Conservation (phyloP, 1,140 invertebrate species). For the Kradibia gibbosae region DNA sequence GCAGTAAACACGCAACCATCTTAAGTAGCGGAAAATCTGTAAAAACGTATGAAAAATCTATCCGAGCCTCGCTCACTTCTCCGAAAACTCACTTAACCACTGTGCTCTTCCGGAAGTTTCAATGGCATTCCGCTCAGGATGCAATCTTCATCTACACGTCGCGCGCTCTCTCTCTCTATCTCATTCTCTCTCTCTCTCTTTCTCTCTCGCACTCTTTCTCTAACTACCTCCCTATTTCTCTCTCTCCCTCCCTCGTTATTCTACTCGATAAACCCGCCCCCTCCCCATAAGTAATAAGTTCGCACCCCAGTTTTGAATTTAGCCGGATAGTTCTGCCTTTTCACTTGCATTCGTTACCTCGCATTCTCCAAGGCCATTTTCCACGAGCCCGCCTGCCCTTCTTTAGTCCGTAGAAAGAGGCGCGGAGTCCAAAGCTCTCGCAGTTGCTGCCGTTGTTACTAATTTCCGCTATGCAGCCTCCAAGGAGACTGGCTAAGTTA, state of each 20-base stretch:
- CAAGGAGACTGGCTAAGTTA: slow-evolving; percentile 23
- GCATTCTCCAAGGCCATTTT: slow-evolving; percentile 30
- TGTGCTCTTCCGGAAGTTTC: slow-evolving; percentile 60
- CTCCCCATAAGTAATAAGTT: slow-evolving; percentile 63
- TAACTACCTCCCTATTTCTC: not conserved
- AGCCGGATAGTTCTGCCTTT: slow-evolving; percentile 56
- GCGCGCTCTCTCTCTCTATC: not conserved
- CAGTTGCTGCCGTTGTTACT: not conserved
- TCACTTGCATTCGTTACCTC: slow-evolving; percentile 13
- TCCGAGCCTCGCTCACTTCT: slow-evolving; percentile 29
- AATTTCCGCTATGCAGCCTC: not conserved
- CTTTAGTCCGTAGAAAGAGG: not conserved
- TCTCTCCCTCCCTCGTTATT: not conserved
- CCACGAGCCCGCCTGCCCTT: not conserved
- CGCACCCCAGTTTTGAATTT: slow-evolving; percentile 64
- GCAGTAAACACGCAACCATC: slow-evolving; percentile 1
- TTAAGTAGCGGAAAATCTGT: slow-evolving; percentile 50
- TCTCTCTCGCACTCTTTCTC: too few relatives aligned
- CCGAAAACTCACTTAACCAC: slow-evolving; percentile 61
- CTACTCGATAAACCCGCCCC: not conserved
- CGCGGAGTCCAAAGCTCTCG: not conserved
- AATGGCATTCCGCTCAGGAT: slow-evolving; percentile 58
- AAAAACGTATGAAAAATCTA: slow-evolving; percentile 57
- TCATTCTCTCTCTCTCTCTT: not conserved
- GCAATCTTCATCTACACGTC: slow-evolving; percentile 61